A percentile compares a stretch with the other conserved stretches of the same genome.
phyloP scores from a whole-genome alignment of 2,797 vertebrate species.

The Catamblyrhynchus diadema region DNA sequence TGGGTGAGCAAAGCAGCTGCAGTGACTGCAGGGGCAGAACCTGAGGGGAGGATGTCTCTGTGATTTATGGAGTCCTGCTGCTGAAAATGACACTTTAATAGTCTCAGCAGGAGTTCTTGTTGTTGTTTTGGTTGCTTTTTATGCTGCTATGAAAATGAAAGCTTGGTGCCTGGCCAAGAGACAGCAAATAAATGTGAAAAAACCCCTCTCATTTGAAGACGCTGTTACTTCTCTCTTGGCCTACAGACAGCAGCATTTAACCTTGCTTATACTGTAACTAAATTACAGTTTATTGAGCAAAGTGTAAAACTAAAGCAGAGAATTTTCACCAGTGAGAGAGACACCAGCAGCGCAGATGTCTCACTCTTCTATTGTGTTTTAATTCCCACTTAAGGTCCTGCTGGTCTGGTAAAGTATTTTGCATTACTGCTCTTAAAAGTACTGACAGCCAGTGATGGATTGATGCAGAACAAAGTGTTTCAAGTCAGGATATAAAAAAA shows the following conservation, averaged over 20 bases:
- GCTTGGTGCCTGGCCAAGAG: not conserved
- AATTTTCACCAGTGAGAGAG: not conserved
- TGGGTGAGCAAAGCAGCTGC: not conserved
- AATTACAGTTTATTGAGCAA: constrained; percentile 1
- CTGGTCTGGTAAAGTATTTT: not conserved
- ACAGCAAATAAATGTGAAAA: not conserved
- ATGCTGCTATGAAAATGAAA: not conserved
- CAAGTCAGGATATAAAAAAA: not conserved
- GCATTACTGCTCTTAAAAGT: not conserved
- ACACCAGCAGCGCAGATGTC: not conserved
- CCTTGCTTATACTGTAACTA: not conserved
- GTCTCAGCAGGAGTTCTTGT: not conserved
- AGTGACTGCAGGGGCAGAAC: not conserved
- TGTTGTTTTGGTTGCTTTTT: not conserved
- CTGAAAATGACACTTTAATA: constrained; percentile 25
- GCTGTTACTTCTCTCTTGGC: not conserved
- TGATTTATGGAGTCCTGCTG: constrained; percentile 20
- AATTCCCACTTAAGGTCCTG: not conserved
- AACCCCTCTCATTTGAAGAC: not conserved
- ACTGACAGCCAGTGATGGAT: not conserved
- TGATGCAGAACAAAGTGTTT: not conserved
- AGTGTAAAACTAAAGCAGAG: not conserved
- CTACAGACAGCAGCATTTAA: not conserved
- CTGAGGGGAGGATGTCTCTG: not conserved
- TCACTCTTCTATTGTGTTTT: not conserved